Base-by-base conservation (phyloP, 1,140 invertebrate genomes). In the Drosophila bipectinata region DNA sequence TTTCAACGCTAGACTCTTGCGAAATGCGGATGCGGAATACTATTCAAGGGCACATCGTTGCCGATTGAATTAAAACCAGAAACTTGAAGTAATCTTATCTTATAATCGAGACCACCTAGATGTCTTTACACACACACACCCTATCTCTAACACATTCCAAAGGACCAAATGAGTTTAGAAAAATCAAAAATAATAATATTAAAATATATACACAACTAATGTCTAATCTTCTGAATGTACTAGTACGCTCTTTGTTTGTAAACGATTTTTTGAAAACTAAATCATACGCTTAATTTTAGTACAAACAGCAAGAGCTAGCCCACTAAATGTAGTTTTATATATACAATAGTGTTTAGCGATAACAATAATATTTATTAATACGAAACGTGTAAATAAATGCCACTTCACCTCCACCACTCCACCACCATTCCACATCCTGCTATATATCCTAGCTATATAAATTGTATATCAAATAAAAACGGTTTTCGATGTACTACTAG, bases 241-340 rank as follows among this genome's bases (percentile, higher is more conserved):
- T 18, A 18, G 18, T 18, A 69, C 18, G 44, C 49, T 66, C 47
- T 47, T 56, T 51, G 48, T 51, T 66, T 61, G 47, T 59, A 51
- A 57, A 48, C 41, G 12, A 12, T 37, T 37, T 53, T 41, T 62
- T 55, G 52, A 45, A 47, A 44, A 18, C 60, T 58, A 83, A 69
- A 57, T 77, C 74, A 77, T 87, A 82, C 82, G 82, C 82, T 87
- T 85, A 87, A 81, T 81, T 72, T 87, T 87, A 85, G 82, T 85
- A 85, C 82, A 85, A 85, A 85, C 74, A 68, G 72, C 72, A 80
- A 80, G 79, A 62, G 72, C 74, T 77, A 77, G 74, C 61, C 75
- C 64, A 82, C 79, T 79, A 83, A 83, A 79, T 84, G 59, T 76
- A 75, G 77, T 55, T 21, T 3, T 21, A 21, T 63, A 62, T 61